phyloP scores from a whole-genome alignment of 2,113 vertebrate genomes.

The Macquaria ambigua region DNA sequence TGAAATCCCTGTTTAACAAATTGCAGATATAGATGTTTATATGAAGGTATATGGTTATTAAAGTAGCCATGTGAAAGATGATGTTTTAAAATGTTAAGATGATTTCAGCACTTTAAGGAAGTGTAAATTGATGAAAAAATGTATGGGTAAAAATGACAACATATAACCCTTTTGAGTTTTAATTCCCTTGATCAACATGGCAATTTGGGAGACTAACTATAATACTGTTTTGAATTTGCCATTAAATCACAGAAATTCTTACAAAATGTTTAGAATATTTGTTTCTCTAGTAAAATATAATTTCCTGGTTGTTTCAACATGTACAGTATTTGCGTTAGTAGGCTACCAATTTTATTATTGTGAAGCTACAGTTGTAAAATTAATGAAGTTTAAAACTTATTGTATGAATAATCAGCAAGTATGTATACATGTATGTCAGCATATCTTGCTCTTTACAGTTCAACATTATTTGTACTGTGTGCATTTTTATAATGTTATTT shows the following conservation, averaged over 20 bases:
- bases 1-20: conserved; percentile 69
- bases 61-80: conserved; percentile 37
- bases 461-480: conserved; percentile 98
- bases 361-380: conserved; percentile 83
- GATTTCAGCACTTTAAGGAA: conserved; percentile 85
- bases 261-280: conserved; percentile 74
- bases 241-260: conserved; percentile 60
- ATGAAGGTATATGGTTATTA: conserved; percentile 81
- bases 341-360: conserved; percentile 87
- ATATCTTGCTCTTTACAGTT: conserved; percentile 95
- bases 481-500: conserved; percentile 99
- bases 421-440: conserved; percentile 93
- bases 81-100: conserved; percentile 82
- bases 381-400: conserved; percentile 84
- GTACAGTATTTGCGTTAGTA: conserved; percentile 92
- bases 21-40: conserved; percentile 81
- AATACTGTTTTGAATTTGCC: conserved; percentile 57
- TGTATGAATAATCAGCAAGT: conserved; percentile 95
- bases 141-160: conserved; percentile 40
- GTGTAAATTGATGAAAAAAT: conserved; percentile 72
- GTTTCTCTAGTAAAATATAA: conserved; percentile 88
- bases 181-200: conserved; percentile 22
- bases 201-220: conserved; percentile 31
- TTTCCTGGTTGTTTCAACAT: conserved; percentile 94
- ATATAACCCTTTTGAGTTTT: conserved; percentile 55